Evolutionary conservation across 2,797 vertebrate species (phyloP).

Genomic region (Xyrichtys novacula): DNA sequence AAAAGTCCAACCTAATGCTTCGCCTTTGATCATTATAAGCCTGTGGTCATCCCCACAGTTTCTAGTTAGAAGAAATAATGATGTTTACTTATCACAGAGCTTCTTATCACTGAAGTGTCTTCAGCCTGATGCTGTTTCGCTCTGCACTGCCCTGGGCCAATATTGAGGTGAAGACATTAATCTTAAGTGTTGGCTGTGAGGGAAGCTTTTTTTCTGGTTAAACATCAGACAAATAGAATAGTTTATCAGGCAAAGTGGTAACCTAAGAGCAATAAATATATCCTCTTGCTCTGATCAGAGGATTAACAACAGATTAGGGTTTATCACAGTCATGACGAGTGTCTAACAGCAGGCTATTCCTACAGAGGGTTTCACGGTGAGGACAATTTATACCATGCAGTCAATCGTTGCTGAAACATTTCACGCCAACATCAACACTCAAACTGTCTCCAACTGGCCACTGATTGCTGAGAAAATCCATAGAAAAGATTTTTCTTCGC

Average conservation of each 20-base stretch:
- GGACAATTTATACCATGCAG: slow-evolving; percentile 26
- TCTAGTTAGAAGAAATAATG: slow-evolving; percentile 29
- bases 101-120: slow-evolving; percentile 19
- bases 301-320: slow-evolving; percentile 77
- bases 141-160: neutral
- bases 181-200: slow-evolving; percentile 48
- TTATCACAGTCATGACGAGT: slow-evolving; percentile 64
- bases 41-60: neutral
- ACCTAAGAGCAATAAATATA: slow-evolving; percentile 50
- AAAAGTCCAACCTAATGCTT: slow-evolving; percentile 13
- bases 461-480: slow-evolving; percentile 62
- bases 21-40: slow-evolving; percentile 20
- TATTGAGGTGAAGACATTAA: slow-evolving; percentile 51
- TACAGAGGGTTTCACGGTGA: slow-evolving; percentile 31
- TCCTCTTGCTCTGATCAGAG: slow-evolving; percentile 60
- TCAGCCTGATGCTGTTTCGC: slow-evolving; percentile 10
- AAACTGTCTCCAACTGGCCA: slow-evolving; percentile 31
- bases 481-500: slow-evolving; percentile 60
- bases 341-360: slow-evolving; percentile 51
- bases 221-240: slow-evolving; percentile 59
- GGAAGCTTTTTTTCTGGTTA: slow-evolving; percentile 59
- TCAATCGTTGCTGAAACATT: slow-evolving; percentile 44
- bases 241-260: slow-evolving; percentile 48
- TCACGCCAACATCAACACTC: slow-evolving; percentile 33
- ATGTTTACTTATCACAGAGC: slow-evolving; percentile 31